Percentiles rank a stretch among this genome's conserved stretches.
phyloP scores from a whole-genome alignment of 2,888 invertebrate genomes.

The Eurytoma adleriae region DNA sequence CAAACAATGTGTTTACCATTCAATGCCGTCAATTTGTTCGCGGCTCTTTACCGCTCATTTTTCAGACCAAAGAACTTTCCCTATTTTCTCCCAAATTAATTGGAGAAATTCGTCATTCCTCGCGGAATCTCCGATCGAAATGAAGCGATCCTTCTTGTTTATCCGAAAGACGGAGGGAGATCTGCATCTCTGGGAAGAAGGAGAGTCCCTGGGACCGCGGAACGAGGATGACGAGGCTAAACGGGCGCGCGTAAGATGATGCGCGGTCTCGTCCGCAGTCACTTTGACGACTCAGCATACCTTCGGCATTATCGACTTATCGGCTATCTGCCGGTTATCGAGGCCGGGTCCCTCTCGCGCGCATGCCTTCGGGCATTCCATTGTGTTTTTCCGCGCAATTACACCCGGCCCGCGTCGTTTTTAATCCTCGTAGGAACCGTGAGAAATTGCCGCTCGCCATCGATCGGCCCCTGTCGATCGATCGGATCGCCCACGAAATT shows the following conservation, averaged over 20 bases:
- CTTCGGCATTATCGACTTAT: constrained; percentile 67
- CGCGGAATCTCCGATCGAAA: constrained; percentile 6
- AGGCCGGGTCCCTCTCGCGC: constrained; percentile 57
- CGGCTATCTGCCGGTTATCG: constrained; percentile 64
- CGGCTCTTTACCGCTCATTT: no score
- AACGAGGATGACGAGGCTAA: constrained; percentile 68
- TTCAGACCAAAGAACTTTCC: no score
- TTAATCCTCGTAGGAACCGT: constrained; percentile 54
- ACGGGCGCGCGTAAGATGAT: constrained; percentile 49
- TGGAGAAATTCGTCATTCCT: constrained; percentile 1
- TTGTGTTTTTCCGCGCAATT: constrained; percentile 71
- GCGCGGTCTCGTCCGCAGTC: constrained; percentile 37
- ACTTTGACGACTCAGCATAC: constrained; percentile 64
- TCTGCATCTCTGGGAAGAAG: constrained; percentile 37
- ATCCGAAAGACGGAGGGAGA: constrained; percentile 42
- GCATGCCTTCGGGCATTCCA: constrained; percentile 71
- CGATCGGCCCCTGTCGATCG: not conserved
- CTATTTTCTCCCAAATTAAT: no score
- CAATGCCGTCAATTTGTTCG: no score
- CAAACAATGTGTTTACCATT: no score
- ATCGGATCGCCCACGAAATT: not conserved
- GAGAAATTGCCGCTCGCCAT: constrained; percentile 58
- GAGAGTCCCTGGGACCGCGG: constrained; percentile 51
- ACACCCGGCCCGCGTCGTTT: constrained; percentile 61
- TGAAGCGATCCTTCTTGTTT: constrained; percentile 39